A percentile compares a stretch with the other conserved stretches of the same genome.
These are phyloP conservation scores for Cynodonichthys magdalenae DNA, from an alignment of 2,797 vertebrate genomes.

Conservation along the genomic window DNA sequence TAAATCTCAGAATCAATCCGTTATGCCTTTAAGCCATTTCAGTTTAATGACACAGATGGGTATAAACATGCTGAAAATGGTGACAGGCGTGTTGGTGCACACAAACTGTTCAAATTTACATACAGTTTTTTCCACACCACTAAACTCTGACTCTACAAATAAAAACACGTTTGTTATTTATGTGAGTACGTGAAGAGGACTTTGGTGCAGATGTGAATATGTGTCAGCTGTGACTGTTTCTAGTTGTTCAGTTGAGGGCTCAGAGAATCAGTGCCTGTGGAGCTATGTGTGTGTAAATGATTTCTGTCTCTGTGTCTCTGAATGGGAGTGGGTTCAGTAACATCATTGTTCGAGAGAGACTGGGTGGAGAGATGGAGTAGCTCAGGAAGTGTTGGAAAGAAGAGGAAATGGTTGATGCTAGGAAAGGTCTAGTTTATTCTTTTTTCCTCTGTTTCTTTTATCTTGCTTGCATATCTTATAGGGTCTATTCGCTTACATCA, in stretches of 20 bases:
- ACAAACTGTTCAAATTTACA: not conserved
- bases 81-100: not conserved
- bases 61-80: slow-evolving; percentile 25
- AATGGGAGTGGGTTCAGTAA: slow-evolving; percentile 58
- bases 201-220: slow-evolving; percentile 37
- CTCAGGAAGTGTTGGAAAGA: slow-evolving; percentile 29
- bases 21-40: slow-evolving; percentile 22
- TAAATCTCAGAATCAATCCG: slow-evolving; percentile 7
- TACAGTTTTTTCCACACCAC: slow-evolving; percentile 5
- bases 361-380: slow-evolving; percentile 16
- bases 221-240: slow-evolving; percentile 41
- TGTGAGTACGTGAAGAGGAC: slow-evolving; percentile 20
- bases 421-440: slow-evolving; percentile 21
- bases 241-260: slow-evolving; percentile 40
- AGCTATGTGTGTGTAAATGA: slow-evolving; percentile 35
- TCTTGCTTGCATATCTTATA: slow-evolving; percentile 6
- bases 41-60: slow-evolving; percentile 21
- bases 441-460: not conserved
- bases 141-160: slow-evolving; percentile 18
- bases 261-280: slow-evolving; percentile 33
- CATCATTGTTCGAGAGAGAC: slow-evolving; percentile 38
- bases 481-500: slow-evolving; percentile 5
- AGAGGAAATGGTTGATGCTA: slow-evolving; percentile 7
- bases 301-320: slow-evolving; percentile 37
- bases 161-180: slow-evolving; percentile 18